Evolutionary conservation across 2,113 vertebrate species (phyloP).

Genomic region (Micromys minutus): DNA sequence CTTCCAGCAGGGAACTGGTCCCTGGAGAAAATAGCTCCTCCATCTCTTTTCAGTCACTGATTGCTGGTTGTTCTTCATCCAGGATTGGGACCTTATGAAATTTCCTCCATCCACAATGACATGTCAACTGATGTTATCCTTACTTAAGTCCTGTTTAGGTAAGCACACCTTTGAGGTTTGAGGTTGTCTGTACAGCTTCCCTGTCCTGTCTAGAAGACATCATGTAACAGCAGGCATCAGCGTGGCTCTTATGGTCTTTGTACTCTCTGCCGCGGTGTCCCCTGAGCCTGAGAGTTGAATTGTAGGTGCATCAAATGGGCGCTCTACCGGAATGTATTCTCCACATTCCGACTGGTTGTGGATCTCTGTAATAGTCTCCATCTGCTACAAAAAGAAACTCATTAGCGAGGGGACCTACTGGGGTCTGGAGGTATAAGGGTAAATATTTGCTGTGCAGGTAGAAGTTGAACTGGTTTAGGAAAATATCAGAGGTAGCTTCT

Average conservation of each 20-base stretch:
- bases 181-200: neutral
- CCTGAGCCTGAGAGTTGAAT: too few species aligned
- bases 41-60: neutral
- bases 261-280: neutral
- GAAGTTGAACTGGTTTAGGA: neutral
- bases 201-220: neutral
- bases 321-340: neutral
- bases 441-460: too few species aligned
- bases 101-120: neutral
- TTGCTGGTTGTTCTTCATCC: neutral
- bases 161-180: neutral
- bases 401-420: too few species aligned
- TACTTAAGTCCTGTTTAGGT: neutral
- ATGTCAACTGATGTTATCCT: neutral
- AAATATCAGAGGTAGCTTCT: neutral
- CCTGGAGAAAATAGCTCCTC: neutral
- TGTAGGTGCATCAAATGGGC: neutral
- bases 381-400: neutral
- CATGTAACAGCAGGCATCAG: neutral
- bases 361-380: neutral
- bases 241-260: neutral
- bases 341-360: neutral
- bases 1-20: neutral
- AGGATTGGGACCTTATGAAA: neutral
- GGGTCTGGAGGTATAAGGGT: neutral